Evolutionary conservation across 2,888 invertebrate species (phyloP).

Genomic region (Agrochola lychnidis): DNA sequence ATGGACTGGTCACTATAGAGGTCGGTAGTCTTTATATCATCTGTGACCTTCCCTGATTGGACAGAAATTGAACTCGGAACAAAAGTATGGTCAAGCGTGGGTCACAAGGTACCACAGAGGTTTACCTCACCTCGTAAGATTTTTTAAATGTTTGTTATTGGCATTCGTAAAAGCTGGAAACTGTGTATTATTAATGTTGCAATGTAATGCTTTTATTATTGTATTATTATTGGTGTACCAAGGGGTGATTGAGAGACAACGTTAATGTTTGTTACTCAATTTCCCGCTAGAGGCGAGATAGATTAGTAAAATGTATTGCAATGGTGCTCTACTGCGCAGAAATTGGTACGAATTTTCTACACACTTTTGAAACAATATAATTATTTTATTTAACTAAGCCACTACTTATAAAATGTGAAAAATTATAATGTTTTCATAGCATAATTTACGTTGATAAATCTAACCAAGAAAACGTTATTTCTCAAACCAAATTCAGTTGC

Average conservation of each 20-base stretch:
- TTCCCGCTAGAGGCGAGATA: conserved; percentile 7
- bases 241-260: conserved; percentile 18
- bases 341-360: background rate
- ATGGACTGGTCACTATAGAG: conserved; percentile 32
- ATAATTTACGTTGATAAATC: background rate
- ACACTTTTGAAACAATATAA: background rate
- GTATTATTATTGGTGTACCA: conserved; percentile 4
- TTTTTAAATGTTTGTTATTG: conserved; percentile 49
- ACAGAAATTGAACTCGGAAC: conserved; percentile 52
- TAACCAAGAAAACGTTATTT: background rate
- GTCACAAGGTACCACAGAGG: conserved; percentile 58
- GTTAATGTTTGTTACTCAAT: conserved; percentile 27
- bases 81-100: conserved; percentile 54
- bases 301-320: conserved; percentile 24
- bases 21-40: conserved; percentile 44
- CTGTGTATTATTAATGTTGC: conserved; percentile 28
- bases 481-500: background rate
- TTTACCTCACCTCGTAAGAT: conserved; percentile 56
- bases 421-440: background rate
- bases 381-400: background rate
- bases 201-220: conserved; percentile 37
- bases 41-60: conserved; percentile 50
- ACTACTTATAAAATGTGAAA: background rate
- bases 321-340: background rate
- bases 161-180: conserved; percentile 15